Conservation (phyloP, 2,888 invertebrate species). For the Plusia festucae region DNA sequence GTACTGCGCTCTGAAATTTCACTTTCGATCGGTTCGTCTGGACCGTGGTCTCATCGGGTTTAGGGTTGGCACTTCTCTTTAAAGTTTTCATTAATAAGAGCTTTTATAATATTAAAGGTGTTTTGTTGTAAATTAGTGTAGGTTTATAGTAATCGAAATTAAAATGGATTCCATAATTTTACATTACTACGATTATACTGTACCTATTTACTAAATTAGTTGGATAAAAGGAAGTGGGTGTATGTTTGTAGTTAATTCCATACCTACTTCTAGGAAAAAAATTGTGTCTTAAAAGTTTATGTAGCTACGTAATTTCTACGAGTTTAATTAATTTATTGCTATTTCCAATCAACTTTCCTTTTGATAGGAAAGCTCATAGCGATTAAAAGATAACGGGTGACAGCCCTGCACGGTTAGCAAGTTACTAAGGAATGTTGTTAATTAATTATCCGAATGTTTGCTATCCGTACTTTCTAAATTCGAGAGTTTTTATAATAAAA, state of each 20-base stretch:
- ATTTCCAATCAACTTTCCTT: conserved; percentile 14
- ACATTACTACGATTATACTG: too few species aligned
- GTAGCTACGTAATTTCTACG: not conserved
- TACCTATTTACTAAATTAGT: too few species aligned
- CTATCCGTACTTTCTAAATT: conserved; percentile 58
- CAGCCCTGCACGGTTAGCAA: conserved; percentile 44
- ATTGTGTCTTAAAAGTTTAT: not conserved
- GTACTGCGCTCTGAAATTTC: conserved; percentile 61
- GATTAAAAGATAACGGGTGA: conserved; percentile 16
- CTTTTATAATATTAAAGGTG: not conserved
- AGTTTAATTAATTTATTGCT: not conserved
- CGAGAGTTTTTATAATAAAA: conserved; percentile 34
- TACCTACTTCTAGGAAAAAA: too few species aligned
- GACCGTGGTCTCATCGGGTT: conserved; percentile 34
- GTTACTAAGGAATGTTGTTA: conserved; percentile 52
- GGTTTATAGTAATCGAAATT: too few species aligned
- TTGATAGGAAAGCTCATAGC: conserved; percentile 23
- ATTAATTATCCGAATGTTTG: conserved; percentile 57
- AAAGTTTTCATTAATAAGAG: not conserved
- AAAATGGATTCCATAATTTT: too few species aligned
- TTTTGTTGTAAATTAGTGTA: too few species aligned
- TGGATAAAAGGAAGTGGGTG: too few species aligned
- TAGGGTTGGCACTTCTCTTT: conserved; percentile 35
- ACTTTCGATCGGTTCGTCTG: conserved; percentile 63
- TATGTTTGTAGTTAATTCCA: too few species aligned